Evolutionary conservation across 1,140 invertebrate species (phyloP).

Genomic region (Saccostrea glomerata): DNA sequence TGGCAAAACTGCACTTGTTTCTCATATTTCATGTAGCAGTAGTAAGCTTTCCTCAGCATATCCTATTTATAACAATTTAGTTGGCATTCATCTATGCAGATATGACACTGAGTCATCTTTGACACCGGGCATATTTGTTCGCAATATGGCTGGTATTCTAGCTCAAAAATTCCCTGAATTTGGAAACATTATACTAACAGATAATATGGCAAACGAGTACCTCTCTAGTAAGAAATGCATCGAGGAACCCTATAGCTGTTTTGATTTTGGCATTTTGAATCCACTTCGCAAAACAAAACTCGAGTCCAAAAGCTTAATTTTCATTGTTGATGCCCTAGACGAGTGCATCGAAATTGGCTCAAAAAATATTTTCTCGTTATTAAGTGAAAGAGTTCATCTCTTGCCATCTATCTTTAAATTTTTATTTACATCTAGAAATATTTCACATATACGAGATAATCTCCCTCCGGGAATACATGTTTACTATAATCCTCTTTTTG

Average conservation of each 20-base stretch:
- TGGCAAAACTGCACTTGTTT: slow-evolving; percentile 38
- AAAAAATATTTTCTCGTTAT: background rate
- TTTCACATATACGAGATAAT: background rate
- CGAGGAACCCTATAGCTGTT: slow-evolving; percentile 25
- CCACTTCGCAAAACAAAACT: background rate
- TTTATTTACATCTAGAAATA: background rate
- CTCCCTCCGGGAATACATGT: background rate
- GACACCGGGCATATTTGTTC: slow-evolving; percentile 4
- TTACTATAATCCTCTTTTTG: background rate
- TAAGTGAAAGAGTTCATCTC: background rate
- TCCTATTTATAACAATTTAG: background rate
- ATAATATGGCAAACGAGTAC: slow-evolving; percentile 19
- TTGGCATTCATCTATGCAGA: slow-evolving; percentile 41
- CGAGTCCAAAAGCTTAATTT: background rate
- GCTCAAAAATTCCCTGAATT: background rate
- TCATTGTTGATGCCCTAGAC: background rate
- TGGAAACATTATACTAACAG: background rate
- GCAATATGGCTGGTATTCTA: slow-evolving; percentile 10
- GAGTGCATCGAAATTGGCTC: background rate
- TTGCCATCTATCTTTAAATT: background rate
- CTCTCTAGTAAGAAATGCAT: background rate
- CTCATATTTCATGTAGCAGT: slow-evolving; percentile 39
- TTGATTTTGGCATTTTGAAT: slow-evolving; percentile 31
- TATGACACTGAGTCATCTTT: slow-evolving; percentile 11
- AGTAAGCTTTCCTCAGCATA: background rate